Evolutionary conservation across 1,140 invertebrate genomes (phyloP), one percentile per base, ranked within the genome.

Genomic region (Thaumetopoea pityocampa): DNA sequence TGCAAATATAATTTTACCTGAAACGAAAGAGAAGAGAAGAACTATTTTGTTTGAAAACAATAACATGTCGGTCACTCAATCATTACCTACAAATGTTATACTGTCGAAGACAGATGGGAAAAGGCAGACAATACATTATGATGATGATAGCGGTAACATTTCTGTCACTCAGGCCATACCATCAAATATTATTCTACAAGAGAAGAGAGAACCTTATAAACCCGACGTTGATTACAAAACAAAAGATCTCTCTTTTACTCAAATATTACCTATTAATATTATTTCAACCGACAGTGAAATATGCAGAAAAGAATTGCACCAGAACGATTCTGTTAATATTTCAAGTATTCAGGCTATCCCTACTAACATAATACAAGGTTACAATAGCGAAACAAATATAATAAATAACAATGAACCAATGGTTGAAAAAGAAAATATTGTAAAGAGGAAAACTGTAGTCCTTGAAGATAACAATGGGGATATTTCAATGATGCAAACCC

Each of bases 111-210:
- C 4, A 35, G 34, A 22, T 1, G 35, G 37, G 8, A 48, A 58
- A 42, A 40, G 45, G 20, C 51, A 53, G 11, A 57, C 54, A 15
- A 60, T 58, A 24, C 43, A 65, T 3, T 67, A 43, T 48, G 53
- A 59, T 9, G 43, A 57, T 18, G 54, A 59, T 6, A 24, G 27
- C 14, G 51, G 30, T 11, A 32, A 72, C 23, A 62, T 71, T 7
- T 74, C 65, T n/a, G 54, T 69, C 1, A 65, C 68, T 16, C 56
- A 61, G 32, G 55, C 56, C 16, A 11, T 71, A 32, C 54, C 52
- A 1, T 14, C 49, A 15, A 58, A 65, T 47, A 30, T 61, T 29
- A 15, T 54, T 34, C 15, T 46, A 5, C 33, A 35, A 29, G 16
- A 45, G 4, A 34, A 12, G 16, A 11, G 6, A 10, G 19, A 33